Conservation (phyloP, 2,888 invertebrate species). For the Napeogenes inachia region DNA sequence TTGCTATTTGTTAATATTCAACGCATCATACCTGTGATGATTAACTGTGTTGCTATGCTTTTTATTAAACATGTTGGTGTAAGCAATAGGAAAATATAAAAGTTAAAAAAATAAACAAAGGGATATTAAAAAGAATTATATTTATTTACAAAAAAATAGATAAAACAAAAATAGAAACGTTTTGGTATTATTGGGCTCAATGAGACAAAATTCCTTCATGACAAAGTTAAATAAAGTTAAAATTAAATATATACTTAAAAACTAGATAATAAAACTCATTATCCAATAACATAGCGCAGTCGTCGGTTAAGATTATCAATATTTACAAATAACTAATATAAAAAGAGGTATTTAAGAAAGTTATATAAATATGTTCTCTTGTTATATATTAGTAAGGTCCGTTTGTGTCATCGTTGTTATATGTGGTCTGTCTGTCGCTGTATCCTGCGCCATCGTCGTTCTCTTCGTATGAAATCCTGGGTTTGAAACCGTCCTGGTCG, state of each 20-base stretch:
- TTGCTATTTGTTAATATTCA: too few relatives aligned
- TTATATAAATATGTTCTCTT: not conserved
- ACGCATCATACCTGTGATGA: too few relatives aligned
- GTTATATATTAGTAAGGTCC: slow-evolving; percentile 28
- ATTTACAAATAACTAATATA: slow-evolving; percentile 7
- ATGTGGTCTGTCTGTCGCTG: slow-evolving; percentile 25
- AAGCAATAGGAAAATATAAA: too few relatives aligned
- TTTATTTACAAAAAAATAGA: not conserved
- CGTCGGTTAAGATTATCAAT: slow-evolving; percentile 33
- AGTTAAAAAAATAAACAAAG: too few relatives aligned
- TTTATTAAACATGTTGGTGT: too few relatives aligned
- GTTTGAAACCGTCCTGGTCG: slow-evolving; percentile 81
- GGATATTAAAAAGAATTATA: too few relatives aligned
- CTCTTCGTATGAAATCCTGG: slow-evolving; percentile 82
- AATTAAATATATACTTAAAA: slow-evolving; percentile 11
- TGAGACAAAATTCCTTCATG: slow-evolving; percentile 3
- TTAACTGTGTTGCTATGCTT: too few relatives aligned
- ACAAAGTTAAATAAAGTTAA: too few relatives aligned
- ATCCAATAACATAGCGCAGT: slow-evolving; percentile 51
- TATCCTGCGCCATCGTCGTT: slow-evolving; percentile 54
- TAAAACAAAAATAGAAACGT: not conserved
- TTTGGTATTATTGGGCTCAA: slow-evolving; percentile 27
- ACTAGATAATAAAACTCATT: slow-evolving; percentile 41
- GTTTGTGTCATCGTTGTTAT: slow-evolving; percentile 22
- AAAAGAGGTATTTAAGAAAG: slow-evolving; percentile 1